phyloP scores from a whole-genome alignment of 2,888 invertebrate species.

The Coelinius sp. region DNA sequence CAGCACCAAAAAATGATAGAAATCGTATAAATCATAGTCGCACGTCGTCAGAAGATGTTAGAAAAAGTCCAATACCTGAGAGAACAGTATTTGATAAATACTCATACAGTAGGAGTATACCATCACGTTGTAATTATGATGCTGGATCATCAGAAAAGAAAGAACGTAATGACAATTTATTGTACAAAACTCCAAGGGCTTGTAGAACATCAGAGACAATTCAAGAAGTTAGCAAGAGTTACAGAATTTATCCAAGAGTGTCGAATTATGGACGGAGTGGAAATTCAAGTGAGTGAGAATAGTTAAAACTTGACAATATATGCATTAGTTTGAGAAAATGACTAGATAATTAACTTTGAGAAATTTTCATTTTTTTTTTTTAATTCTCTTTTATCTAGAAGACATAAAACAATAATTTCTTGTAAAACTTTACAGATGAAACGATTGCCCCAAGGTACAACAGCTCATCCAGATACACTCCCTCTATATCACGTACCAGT shows the following conservation, averaged over 20 bases:
- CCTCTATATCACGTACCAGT: constrained; percentile 47
- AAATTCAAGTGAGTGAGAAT: constrained; percentile 51
- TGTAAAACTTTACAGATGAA: neutral
- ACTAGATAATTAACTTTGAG: neutral
- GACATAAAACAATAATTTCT: neutral
- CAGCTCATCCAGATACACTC: constrained; percentile 48
- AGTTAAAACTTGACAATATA: constrained; percentile 21
- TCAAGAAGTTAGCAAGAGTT: constrained; percentile 67
- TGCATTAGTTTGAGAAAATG: constrained; percentile 3
- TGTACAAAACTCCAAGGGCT: constrained; percentile 69
- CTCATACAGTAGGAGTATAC: constrained; percentile 57
- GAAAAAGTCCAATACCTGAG: constrained; percentile 60
- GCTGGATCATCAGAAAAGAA: constrained; percentile 57
- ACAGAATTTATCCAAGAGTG: constrained; percentile 55
- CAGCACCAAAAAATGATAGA: constrained; percentile 61
- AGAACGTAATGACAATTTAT: constrained; percentile 68
- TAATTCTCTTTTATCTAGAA: neutral
- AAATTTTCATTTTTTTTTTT: neutral
- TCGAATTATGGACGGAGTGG: constrained; percentile 55
- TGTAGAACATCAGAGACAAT: constrained; percentile 73
- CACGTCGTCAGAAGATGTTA: constrained; percentile 49
- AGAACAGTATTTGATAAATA: constrained; percentile 63
- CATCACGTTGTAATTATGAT: constrained; percentile 57
- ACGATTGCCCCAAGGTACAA: constrained; percentile 55
- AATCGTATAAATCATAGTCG: constrained; percentile 57